Percentiles rank a stretch among this genome's conserved stretches.
These are phyloP conservation scores for Oxyteleia sp. DNA, from an alignment of 2,888 invertebrate genomes.

Conservation along the genomic window DNA sequence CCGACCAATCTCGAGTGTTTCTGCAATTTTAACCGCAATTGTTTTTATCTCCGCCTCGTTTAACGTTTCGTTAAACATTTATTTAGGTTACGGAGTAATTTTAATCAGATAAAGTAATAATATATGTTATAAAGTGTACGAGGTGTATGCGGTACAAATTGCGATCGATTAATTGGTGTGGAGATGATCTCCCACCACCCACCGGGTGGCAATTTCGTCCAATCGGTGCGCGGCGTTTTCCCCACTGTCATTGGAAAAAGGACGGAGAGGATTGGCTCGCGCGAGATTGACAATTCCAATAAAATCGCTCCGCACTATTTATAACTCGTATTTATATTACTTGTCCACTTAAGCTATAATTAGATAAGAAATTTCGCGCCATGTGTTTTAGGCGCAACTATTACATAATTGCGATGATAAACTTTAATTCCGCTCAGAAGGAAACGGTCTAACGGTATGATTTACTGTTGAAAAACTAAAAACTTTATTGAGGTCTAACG, in stretches of 20 bases:
- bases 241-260: constrained; percentile 56
- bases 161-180: constrained; percentile 66
- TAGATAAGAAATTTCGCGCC: constrained; percentile 17
- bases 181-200: constrained; percentile 58
- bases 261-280: constrained; percentile 44
- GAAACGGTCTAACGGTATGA: neutral
- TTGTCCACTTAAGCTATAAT: neutral
- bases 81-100: constrained; percentile 18
- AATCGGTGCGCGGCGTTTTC: constrained; percentile 40
- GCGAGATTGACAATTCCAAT: constrained; percentile 53
- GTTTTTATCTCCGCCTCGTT: neutral
- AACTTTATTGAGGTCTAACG: neutral
- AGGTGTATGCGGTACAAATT: constrained; percentile 48
- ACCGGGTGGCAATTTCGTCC: constrained; percentile 40
- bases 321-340: constrained; percentile 30
- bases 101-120: constrained; percentile 45
- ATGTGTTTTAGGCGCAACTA: neutral
- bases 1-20: constrained; percentile 26
- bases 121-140: constrained; percentile 44
- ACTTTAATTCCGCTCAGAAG: neutral
- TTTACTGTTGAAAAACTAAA: too few species aligned
- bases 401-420: constrained; percentile 3
- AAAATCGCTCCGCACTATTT: constrained; percentile 25
- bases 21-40: constrained; percentile 33
- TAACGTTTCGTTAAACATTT: neutral